Percentiles rank a stretch among this genome's conserved stretches.
These are phyloP conservation scores for Chromoteleia sp. DNA, from an alignment of 2,888 invertebrate genomes.

Conservation along the genomic window DNA sequence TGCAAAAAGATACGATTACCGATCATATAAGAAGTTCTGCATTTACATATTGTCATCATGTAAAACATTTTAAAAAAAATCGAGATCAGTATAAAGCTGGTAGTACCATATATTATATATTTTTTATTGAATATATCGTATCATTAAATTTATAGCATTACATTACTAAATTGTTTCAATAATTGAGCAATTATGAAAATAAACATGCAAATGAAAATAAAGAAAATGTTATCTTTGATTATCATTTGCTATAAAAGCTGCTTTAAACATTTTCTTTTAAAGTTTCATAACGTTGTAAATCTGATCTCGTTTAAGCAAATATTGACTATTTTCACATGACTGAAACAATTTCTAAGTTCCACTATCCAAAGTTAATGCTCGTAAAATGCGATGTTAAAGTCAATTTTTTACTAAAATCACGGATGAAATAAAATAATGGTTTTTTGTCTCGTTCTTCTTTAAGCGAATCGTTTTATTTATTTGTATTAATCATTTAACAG, in stretches of 20 bases:
- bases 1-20: too few relatives aligned
- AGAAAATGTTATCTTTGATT: neutral
- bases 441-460: neutral
- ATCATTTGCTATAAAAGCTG: conserved; percentile 5
- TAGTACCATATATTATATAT: neutral
- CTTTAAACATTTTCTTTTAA: conserved; percentile 25
- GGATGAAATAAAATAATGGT: conserved; percentile 9
- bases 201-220: too few relatives aligned
- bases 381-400: conserved; percentile 30
- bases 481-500: conserved; percentile 13
- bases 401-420: conserved; percentile 33
- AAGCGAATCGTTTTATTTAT: neutral
- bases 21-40: neutral
- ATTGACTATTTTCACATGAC: conserved; percentile 43
- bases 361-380: conserved; percentile 28
- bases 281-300: conserved; percentile 34
- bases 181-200: neutral
- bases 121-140: neutral
- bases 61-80: neutral
- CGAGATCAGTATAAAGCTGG: neutral
- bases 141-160: neutral
- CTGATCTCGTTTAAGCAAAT: conserved; percentile 44
- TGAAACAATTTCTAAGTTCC: conserved; percentile 46
- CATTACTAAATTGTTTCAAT: neutral
- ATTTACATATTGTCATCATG: neutral